Evolutionary conservation across 2,113 vertebrate genomes (phyloP), one percentile per base, ranked within the genome.

Genomic region (Vireo altiloquus): DNA sequence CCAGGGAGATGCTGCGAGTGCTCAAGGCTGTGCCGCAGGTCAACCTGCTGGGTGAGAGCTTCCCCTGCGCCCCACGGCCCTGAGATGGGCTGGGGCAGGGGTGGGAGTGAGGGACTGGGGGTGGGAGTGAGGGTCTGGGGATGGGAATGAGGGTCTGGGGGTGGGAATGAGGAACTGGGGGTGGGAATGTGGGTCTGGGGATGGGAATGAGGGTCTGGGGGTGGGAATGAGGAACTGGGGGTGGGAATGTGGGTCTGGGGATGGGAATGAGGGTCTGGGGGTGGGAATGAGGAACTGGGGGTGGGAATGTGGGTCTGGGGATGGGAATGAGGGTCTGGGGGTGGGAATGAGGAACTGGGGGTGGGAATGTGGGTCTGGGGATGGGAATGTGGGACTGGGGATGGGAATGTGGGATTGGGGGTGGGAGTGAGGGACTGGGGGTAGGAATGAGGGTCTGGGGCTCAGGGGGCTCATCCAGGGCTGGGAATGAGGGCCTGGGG

Each of bases 1-100:
- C 81, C 27, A 99, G 97, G 92, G 99, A 99, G 97, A 98, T 99
- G 98, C 93, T 99, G 86, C 85, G 94, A 7, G 71, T 97, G 42
- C 96, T 99, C 86, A 98, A 91, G 93, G 75, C 66, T 2, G 92
- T 97, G 52, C 99, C 98, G 1, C 98, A 99, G 92, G 84, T 99
- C 97, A 97, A 91, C 1, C 98, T 99, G 12, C 92, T 99, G 15
- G 99, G 99, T 99, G 95, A 96, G 94, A n/a, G 27, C 60, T 42
- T 22, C 1, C n/a, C 37, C 79, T 4, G 33, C 1, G 6, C 23
- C 63, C 42, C 1, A 13, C 12, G 39, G 9, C 9, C 39, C 39
- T 39, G 39, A 12, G 39, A 9, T 39, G 39, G 39, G 39, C 39
- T 39, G 9, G 39, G 39, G 9, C 42, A 44, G 42, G 1, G 0